phyloP scores from a whole-genome alignment of 2,888 invertebrate species.

The Leucophenga maculata region DNA sequence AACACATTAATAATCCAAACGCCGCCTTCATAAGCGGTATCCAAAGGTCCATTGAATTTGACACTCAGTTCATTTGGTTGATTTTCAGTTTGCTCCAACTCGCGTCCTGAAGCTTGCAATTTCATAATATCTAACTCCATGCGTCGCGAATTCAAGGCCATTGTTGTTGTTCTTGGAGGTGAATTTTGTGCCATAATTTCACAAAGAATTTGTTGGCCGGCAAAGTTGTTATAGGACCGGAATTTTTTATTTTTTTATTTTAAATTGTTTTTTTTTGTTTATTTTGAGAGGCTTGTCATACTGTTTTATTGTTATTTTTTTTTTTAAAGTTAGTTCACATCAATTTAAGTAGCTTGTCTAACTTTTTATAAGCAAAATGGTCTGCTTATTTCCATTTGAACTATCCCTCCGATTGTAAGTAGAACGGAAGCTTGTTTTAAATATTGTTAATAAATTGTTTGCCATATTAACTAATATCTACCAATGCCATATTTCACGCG shows the following conservation, averaged over 20 bases:
- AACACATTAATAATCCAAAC: slow-evolving; percentile 50
- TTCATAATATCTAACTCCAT: slow-evolving; percentile 50
- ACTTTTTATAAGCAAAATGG: no score
- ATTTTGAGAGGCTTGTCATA: neutral
- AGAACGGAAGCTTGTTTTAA: no score
- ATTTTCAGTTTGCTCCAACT: slow-evolving; percentile 36
- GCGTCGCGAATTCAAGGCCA: slow-evolving; percentile 51
- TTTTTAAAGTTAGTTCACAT: no score
- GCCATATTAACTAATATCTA: no score
- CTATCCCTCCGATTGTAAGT: no score
- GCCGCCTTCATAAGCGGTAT: slow-evolving; percentile 54
- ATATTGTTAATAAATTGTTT: no score
- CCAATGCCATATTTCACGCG: no score
- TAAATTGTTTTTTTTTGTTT: no score
- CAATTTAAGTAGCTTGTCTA: no score
- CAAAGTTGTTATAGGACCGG: neutral
- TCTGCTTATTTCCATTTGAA: no score
- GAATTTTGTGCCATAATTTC: slow-evolving; percentile 41
- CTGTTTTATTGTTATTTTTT: no score
- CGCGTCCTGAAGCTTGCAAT: slow-evolving; percentile 49
- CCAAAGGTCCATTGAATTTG: slow-evolving; percentile 50
- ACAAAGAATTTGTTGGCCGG: no score
- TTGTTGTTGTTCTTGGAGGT: slow-evolving; percentile 41
- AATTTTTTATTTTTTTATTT: neutral
- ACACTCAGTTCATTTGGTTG: slow-evolving; percentile 50